Base-by-base conservation (phyloP, 2,113 vertebrate genomes). In the Abramis brama region DNA sequence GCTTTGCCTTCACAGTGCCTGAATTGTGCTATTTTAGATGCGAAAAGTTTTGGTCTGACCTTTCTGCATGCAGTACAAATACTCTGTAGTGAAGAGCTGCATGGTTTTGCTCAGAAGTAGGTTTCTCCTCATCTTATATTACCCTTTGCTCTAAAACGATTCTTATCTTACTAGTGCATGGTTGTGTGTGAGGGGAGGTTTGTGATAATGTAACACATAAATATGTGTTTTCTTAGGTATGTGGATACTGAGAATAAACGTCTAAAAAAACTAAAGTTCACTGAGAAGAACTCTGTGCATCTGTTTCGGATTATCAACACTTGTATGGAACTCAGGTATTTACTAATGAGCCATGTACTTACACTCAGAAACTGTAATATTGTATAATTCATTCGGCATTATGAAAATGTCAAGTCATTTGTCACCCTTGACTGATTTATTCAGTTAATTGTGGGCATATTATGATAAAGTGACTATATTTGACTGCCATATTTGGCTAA, bases 1-100 rank as follows among this genome's bases (percentile, higher is more conserved):
- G 15, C 27, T 75, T 6, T 86, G 19, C 50, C 47, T 62, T n/a
- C 50, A 50, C 39, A 92, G 93, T 87, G 75, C 39, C 79, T 91
- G 19, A 15, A 86, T 27, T 85, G 86, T 2, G 4, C 12, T 23
- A 71, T 82, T 1, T 0, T 9, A 11, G 13, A 4, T 12, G 87
- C 87, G 4, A 2, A 82, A 15, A 39, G 9, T 0, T 55, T 90
- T 64, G 89, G 79, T 76, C 3, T 55, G 0, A 23, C 4, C 1
- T 79, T 94, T 50, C 62, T 9, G 4, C 0, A 36, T 8, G 0
- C 13, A 0, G 84, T 93, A 0, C 47, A 47, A 39, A 57, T 62
- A 17, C 33, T 93, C 55, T 94, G 93, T 79, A 87, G 83, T 45
- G 36, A 74, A 23, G 91, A 92, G 87, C 91, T 94, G 81, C 86